Base-by-base conservation (phyloP, 2,113 vertebrate genomes). In the Corythoichthys haematopterus region DNA sequence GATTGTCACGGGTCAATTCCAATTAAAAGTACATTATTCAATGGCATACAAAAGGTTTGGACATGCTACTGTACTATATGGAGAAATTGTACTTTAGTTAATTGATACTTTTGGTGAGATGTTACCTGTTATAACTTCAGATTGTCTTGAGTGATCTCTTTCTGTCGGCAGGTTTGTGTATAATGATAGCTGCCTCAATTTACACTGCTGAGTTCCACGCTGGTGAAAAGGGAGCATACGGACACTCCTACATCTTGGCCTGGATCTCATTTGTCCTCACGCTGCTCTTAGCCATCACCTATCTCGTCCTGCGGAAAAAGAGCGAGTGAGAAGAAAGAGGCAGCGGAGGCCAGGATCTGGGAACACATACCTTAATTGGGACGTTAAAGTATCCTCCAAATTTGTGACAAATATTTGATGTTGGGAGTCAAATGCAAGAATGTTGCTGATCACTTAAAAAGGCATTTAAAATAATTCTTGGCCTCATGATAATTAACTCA, bases 251-350 rank as follows among this genome's bases (percentile, higher is more conserved):
- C 43, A 85, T 96, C 82, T 85, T 99, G 88, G 96, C 97, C 48
- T 99, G 97, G 97, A 90, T 97, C 61, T 94, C 94, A 0, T 98
- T 98, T 64, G 91, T 94, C 28, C 91, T 96, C 80, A 94, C 94
- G 8, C 84, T 98, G 46, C 63, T 96, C 85, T 93, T 95, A 6
- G 93, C 96, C 1, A 78, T 95, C 71, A 94, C 94, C 93, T 99
- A 98, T 87, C 89, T 98, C 66, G 75, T 98, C 80, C 83, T 98
- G 74, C 92, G 94, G 80, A 98, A 99, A 90, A 97, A 94, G 89
- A 88, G 68, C 7, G 84, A 92, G 71, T 91, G 75, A 88, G 66
- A 48, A 20, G 51, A 74, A 40, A 52, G 6, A 69, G 3, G 40
- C 40, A 43, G 64, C 65, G 69, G 61, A 58, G 62, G 16, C 48